Percentiles rank a stretch among this genome's conserved stretches.
These are phyloP conservation scores for Nycticebus coucang DNA, from an alignment of 2,113 vertebrate genomes.

Conservation along the genomic window DNA sequence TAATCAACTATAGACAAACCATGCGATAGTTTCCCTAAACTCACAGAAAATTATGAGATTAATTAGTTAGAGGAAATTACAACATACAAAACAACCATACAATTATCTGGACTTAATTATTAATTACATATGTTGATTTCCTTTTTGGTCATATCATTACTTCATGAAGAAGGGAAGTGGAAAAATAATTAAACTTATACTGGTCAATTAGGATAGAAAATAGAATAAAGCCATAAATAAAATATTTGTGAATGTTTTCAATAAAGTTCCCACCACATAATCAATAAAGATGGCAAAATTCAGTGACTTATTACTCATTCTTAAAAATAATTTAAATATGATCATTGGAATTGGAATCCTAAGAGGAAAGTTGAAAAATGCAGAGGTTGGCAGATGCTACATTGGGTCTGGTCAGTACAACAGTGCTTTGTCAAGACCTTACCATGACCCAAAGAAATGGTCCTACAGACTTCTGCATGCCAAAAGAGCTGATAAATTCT, in stretches of 20 bases:
- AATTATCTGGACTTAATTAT: background rate
- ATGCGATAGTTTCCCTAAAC: background rate
- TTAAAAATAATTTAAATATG: constrained; percentile 29
- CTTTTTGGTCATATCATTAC: background rate
- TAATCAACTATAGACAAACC: background rate
- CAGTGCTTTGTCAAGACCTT: too few species aligned
- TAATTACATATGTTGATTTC: background rate
- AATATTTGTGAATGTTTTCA: background rate
- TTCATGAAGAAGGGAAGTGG: background rate
- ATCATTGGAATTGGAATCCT: background rate
- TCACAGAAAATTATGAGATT: background rate
- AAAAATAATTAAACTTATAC: background rate
- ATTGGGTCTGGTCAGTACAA: too few species aligned
- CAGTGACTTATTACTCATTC: fast-evolving
- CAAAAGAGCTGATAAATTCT: too few species aligned
- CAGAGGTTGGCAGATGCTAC: too few species aligned
- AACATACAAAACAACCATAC: background rate
- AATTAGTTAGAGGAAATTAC: background rate
- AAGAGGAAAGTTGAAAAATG: too few species aligned
- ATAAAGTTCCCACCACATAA: background rate
- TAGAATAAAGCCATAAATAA: background rate
- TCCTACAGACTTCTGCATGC: too few species aligned
- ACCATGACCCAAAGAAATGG: too few species aligned
- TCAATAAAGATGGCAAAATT: background rate
- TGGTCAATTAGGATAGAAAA: background rate